Base-by-base conservation (phyloP, 2,113 vertebrate genomes). In the Hylia prasina region DNA sequence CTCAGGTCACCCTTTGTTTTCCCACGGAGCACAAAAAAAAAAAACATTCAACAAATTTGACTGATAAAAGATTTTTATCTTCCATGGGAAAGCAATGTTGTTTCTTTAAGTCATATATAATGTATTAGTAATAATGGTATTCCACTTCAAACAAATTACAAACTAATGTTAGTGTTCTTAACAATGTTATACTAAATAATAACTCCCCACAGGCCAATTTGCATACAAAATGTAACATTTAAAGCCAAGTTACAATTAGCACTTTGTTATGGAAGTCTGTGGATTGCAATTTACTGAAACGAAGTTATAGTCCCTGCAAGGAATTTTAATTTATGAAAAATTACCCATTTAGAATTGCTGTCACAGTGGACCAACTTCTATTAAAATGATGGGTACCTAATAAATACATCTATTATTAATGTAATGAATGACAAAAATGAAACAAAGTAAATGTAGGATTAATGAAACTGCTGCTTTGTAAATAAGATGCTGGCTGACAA, bases 191-290 rank as follows among this genome's bases (percentile, higher is more conserved):
- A 96, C 94, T 85, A 96, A 97, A 94, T 97, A 97, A 97, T 94
- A 97, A 96, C 92, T 98, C 97, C 97, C 96, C 89, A 87, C 58
- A 82, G 97, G 70, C 96, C 93, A 97, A 97, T 97, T 83, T 98
- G 93, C 97, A 98, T 97, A 95, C 92, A 97, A 97, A 98, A 97
- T 96, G 58, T 95, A 97, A 95, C 95, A 96, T 98, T 97, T 98
- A 97, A 97, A 98, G 90, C 94, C 97, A 98, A 98, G 72, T 96
- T 97, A 97, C 96, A 97, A 98, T 98, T 97, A 98, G 93, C 78
- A 96, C 83, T 98, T 97, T 97, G 94, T 98, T 97, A 96, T 95
- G 80, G 94, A 98, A 94, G 94, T 80, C 91, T 90, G 78, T 86
- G 89, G 56, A 98, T 97, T 97, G 79, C 96, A 97, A 98, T 97